These are phyloP conservation scores for Aproaerema taeniolella DNA, from an alignment of 2,888 invertebrate species.

Conservation along the genomic window DNA sequence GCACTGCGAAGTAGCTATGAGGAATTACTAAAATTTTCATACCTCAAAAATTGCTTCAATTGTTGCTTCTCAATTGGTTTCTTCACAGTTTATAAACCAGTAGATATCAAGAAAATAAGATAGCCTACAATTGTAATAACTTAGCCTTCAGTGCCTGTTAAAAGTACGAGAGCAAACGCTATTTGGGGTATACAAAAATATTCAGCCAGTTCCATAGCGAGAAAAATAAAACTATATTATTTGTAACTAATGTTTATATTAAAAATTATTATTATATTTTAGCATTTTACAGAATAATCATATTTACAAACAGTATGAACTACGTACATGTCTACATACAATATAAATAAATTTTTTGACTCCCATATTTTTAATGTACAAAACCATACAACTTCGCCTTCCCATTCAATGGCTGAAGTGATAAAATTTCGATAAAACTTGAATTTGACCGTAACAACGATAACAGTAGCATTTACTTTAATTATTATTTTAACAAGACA, in stretches of 20 bases:
- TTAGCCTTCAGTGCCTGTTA: too few relatives aligned
- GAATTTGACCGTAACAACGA: slow-evolving; percentile 8
- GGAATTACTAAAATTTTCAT: too few relatives aligned
- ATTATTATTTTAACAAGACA: slow-evolving; percentile 3
- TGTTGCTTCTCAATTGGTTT: too few relatives aligned
- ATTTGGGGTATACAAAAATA: too few relatives aligned
- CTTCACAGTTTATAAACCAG: too few relatives aligned
- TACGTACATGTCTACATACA: slow-evolving; percentile 71
- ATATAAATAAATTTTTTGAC: slow-evolving; percentile 75
- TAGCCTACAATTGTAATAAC: too few relatives aligned
- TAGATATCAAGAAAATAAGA: too few relatives aligned
- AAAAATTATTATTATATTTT: slow-evolving; percentile 73
- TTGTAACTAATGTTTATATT: slow-evolving; percentile 74
- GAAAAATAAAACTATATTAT: slow-evolving; percentile 65
- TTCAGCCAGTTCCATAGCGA: too few relatives aligned
- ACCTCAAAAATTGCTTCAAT: too few relatives aligned
- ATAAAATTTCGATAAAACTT: slow-evolving; percentile 19
- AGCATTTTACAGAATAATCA: slow-evolving; percentile 73
- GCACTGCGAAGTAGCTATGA: too few relatives aligned
- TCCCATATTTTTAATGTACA: slow-evolving; percentile 70
- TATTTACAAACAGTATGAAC: slow-evolving; percentile 73
- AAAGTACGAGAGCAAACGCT: too few relatives aligned
- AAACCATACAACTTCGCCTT: slow-evolving; percentile 49
- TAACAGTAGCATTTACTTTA: slow-evolving; percentile 1
- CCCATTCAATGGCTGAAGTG: slow-evolving; percentile 42